Evolutionary conservation across 37 sponge, comb jelly and placozoan genomes (phyloP), one percentile per base, ranked within the genome.

Genomic region (Ephydatia muelleri): DNA sequence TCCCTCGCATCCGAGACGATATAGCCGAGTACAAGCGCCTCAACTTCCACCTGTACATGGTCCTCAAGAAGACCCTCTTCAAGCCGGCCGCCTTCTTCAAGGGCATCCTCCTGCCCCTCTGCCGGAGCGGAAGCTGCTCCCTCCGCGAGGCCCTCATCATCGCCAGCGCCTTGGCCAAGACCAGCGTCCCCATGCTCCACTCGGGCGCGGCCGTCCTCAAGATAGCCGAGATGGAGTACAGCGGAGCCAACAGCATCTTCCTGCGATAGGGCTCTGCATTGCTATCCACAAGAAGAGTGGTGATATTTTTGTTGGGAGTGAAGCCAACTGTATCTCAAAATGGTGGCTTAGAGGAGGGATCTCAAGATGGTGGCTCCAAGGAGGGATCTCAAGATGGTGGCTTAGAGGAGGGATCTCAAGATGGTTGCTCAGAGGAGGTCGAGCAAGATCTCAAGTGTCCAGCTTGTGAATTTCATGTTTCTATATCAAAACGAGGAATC

Each of bases 21-120:
- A 96, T 99, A 68, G 88, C 95, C 3, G 99, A 99, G 79, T 99
- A 95, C 89, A 93, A 90, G 73, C 73, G 91, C 27, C 94, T 99
- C 33, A 99, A 99, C 81, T 91, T 85, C 75, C 99, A 99, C 85
- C 90, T 99, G 29, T 99, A 99, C 86, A 84, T 89, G 90, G 88
- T 96, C 13, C 84, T 97, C 21, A 99, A 99, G 82, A 99, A 96
- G 77, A 82, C 97, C 9, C 89, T 97, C 23, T 99, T 93, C 85
- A 96, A 97, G 49, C 97, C 99, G 36, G 95, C 99, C 11, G 99
- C 97, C 35, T 99, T 99, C 84, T 99, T 99, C 87, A 99, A 99
- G 75, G 95, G 97, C 2, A 73, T 99, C n/a, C 88, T 99, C 21
- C 84, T 99, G 3, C 97, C 99, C 23, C 85, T 97, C 8, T 92